Evolutionary conservation across 2,797 vertebrate genomes (phyloP), one percentile per base, ranked within the genome.

Genomic region (Xenopus petersii): DNA sequence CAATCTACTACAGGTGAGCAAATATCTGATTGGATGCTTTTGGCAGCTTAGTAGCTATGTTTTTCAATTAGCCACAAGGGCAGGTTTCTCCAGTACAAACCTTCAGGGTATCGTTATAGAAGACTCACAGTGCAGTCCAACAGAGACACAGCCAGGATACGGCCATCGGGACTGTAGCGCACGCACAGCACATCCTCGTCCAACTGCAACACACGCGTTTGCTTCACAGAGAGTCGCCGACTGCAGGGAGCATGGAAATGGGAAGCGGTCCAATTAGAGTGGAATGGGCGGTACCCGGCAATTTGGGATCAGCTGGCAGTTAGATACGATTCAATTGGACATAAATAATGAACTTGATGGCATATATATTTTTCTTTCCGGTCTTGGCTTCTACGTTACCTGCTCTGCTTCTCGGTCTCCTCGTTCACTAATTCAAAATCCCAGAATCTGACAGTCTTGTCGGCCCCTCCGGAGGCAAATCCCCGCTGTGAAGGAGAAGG

Each of bases 381-480:
- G 33, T 6, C 33, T 33, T 6, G 6, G 6, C 33, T 33, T 3
- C 33, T 33, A 33, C 33, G 33, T 33, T 68, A 94, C 96, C 92
- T 93, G 88, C 94, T 98, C 67, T 94, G 93, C 21, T 77, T 70
- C 0, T 84, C 90, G 12, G 75, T 87, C 67, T 92, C 72, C 75
- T 95, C 94, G 80, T 94, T 98, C 71, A 97, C 90, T 80, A 99
- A 90, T 81, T 99, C 96, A 89, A 99, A 99, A 59, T 98, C 96
- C 98, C 98, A 99, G 87, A 99, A 98, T 82, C 95, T 98, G 81
- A 96, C 95, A 0, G 88, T 90, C 85, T 98, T 98, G 88, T 99
- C 97, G 63, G 96, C 95, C 69, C 95, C 91, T 66, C 98, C 97
- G 3, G 96, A 95, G 80, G 96, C 88, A 81, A 99, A 94, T 56